A percentile compares a stretch with the other conserved stretches of the same genome.
These are phyloP conservation scores for Oreochromis tanganicae DNA, from an alignment of 2,113 vertebrate genomes.

Conservation along the genomic window DNA sequence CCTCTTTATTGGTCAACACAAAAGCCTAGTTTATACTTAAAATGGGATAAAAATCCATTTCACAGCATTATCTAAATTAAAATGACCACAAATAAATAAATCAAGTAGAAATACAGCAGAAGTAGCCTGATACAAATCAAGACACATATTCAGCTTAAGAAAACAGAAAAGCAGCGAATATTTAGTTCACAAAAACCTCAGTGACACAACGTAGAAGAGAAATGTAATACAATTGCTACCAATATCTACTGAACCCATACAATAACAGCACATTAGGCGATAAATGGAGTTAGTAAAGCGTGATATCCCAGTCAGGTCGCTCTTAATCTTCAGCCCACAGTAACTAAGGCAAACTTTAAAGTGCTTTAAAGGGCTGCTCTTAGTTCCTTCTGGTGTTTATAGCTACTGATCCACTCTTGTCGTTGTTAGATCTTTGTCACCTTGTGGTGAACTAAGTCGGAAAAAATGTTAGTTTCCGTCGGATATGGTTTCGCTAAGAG, in stretches of 20 bases:
- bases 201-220: not conserved
- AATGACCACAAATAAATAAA: not conserved
- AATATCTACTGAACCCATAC: not conserved
- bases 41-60: not conserved
- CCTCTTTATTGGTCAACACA: not conserved
- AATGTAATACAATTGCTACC: not conserved
- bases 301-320: slow-evolving; percentile 3
- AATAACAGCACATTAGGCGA: not conserved
- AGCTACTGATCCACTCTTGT: not conserved
- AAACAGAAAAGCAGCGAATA: not conserved
- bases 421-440: not conserved
- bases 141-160: not conserved
- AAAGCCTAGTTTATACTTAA: not conserved
- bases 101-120: not conserved
- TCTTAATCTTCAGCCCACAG: slow-evolving; percentile 4
- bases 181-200: not conserved
- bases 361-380: not conserved
- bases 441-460: not conserved
- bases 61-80: not conserved
- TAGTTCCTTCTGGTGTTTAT: not conserved
- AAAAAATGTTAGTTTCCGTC: not conserved
- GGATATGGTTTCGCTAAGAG: not conserved
- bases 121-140: not conserved
- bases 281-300: not conserved
- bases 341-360: not conserved